These are phyloP conservation scores for Allygus modestus DNA, from an alignment of 2,888 invertebrate species.

Conservation along the genomic window DNA sequence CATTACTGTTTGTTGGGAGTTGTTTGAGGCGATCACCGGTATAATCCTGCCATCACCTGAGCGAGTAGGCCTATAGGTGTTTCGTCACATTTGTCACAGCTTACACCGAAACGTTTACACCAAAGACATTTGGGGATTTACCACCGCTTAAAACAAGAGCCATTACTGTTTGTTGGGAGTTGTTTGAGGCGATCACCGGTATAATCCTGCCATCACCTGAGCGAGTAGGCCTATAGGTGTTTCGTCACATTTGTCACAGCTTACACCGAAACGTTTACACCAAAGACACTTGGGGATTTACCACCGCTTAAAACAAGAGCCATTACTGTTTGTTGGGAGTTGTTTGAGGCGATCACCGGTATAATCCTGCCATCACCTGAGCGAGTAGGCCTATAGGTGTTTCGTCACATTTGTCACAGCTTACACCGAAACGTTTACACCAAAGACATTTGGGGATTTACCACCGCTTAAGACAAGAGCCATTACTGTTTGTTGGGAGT, in stretches of 20 bases:
- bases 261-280: no score
- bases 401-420: no score
- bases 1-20: neutral
- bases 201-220: neutral
- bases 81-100: no score
- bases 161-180: neutral
- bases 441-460: no score
- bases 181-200: neutral
- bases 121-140: neutral
- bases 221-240: no score
- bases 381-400: no score
- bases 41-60: neutral
- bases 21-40: neutral
- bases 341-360: neutral
- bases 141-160: neutral
- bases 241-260: no score
- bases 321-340: neutral
- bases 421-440: no score
- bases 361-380: neutral
- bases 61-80: no score
- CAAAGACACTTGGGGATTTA: neutral
- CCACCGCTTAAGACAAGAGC: no score
- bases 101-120: no score
- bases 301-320: neutral
- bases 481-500: no score